Conservation (phyloP, 2,888 invertebrate genomes). For the Drosophila bunnanda region DNA sequence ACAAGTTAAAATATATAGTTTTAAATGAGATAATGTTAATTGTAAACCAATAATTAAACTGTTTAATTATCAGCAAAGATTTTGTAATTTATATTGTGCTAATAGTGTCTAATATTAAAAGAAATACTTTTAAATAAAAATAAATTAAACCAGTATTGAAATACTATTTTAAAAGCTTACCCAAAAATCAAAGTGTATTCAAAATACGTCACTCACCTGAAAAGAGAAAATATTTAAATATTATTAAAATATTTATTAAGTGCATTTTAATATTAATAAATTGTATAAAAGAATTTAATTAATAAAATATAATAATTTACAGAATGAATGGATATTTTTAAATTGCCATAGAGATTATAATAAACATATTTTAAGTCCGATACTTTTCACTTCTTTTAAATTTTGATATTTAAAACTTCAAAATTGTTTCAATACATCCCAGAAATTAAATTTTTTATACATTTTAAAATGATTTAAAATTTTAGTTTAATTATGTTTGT, state of each 20-base stretch:
- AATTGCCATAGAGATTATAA: no score
- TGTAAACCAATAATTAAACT: not conserved
- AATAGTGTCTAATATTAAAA: not conserved
- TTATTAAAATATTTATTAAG: not conserved
- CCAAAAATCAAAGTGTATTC: not conserved
- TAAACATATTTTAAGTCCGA: no score
- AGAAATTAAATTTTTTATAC: no score
- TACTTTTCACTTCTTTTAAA: no score
- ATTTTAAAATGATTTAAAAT: not conserved
- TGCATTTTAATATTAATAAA: not conserved
- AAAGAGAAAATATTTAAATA: not conserved
- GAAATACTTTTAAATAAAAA: no score
- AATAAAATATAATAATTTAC: not conserved
- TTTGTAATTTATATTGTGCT: no score
- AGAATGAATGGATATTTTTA: not conserved
- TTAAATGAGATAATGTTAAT: not conserved
- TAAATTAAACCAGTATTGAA: not conserved
- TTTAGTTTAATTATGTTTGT: not conserved
- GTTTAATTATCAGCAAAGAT: not conserved
- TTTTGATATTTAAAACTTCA: no score
- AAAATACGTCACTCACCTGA: slow-evolving; percentile 10
- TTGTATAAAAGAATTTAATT: not conserved
- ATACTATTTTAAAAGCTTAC: slow-evolving; percentile 1
- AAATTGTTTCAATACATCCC: no score
- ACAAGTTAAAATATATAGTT: no score